These are phyloP conservation scores for Micronycteris hirsuta DNA, from an alignment of 2,113 vertebrate species.

Conservation along the genomic window DNA sequence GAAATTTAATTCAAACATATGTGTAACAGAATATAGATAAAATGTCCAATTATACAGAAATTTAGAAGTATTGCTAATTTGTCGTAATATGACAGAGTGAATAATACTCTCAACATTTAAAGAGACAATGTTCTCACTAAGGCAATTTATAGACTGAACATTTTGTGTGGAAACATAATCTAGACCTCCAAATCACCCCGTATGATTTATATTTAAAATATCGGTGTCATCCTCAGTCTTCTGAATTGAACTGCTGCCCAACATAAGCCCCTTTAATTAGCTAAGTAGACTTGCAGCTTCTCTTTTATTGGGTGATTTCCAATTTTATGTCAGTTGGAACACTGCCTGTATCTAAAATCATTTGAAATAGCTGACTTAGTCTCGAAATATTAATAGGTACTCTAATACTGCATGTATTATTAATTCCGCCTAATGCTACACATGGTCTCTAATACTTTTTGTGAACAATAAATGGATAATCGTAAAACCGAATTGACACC, in stretches of 20 bases:
- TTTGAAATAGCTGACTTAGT: slow-evolving; percentile 46
- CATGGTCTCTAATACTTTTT: background rate
- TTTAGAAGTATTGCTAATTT: slow-evolving; percentile 28
- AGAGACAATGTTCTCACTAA: background rate
- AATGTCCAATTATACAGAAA: background rate
- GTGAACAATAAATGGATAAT: slow-evolving; percentile 50
- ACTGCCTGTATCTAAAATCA: slow-evolving; percentile 51
- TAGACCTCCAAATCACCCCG: background rate
- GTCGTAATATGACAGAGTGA: background rate
- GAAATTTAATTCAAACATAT: background rate
- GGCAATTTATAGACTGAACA: slow-evolving; percentile 39
- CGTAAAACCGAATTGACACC: slow-evolving; percentile 12
- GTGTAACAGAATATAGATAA: background rate
- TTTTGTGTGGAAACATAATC: slow-evolving; percentile 20
- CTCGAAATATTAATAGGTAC: slow-evolving; percentile 67
- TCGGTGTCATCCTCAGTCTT: slow-evolving; percentile 27
- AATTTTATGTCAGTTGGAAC: slow-evolving; percentile 48
- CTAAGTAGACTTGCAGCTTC: slow-evolving; percentile 43
- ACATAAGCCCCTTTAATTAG: slow-evolving; percentile 57
- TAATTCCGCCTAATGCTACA: slow-evolving; percentile 36
- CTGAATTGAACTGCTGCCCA: background rate
- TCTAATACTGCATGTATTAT: slow-evolving; percentile 46
- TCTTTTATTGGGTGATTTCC: slow-evolving; percentile 51
- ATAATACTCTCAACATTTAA: slow-evolving; percentile 11
- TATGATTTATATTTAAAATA: slow-evolving; percentile 47